Percentiles rank a stretch among this genome's conserved stretches.
Evolutionary conservation across 2,888 invertebrate genomes (phyloP).

Genomic region (Megamerina dolium): DNA sequence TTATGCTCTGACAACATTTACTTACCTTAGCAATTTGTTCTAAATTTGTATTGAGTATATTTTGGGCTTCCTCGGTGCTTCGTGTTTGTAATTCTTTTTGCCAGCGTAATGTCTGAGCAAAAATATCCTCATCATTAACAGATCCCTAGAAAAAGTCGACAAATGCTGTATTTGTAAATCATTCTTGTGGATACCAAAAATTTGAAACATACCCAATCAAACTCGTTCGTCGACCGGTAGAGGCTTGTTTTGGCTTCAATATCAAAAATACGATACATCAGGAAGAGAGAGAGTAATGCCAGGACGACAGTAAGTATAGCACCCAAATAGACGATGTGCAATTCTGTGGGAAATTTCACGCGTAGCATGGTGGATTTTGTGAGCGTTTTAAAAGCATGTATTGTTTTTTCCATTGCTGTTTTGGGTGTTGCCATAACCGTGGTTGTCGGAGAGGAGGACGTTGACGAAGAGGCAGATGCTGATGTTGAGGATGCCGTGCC

Average conservation of each 20-base stretch:
- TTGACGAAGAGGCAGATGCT: slow-evolving; percentile 24
- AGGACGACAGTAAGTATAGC: slow-evolving; percentile 41
- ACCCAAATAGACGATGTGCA: slow-evolving; percentile 45
- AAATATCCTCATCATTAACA: slow-evolving; percentile 57
- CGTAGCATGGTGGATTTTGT: slow-evolving; percentile 26
- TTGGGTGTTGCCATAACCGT: slow-evolving; percentile 21
- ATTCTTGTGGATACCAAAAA: not conserved
- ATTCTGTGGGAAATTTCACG: slow-evolving; percentile 40
- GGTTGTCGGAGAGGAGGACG: slow-evolving; percentile 27
- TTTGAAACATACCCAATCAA: slow-evolving; percentile 43
- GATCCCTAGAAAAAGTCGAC: slow-evolving; percentile 26
- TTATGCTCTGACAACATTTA: not conserved
- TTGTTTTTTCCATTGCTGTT: slow-evolving; percentile 21
- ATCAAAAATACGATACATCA: slow-evolving; percentile 46
- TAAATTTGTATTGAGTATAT: slow-evolving; percentile 70
- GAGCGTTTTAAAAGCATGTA: slow-evolving; percentile 26
- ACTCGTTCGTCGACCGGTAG: slow-evolving; percentile 44
- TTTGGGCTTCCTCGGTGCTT: slow-evolving; percentile 66
- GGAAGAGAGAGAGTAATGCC: slow-evolving; percentile 44
- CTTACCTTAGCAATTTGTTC: slow-evolving; percentile 74
- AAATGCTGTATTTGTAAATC: not conserved
- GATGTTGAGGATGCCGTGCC: slow-evolving; percentile 29
- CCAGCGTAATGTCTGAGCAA: slow-evolving; percentile 64
- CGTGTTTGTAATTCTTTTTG: slow-evolving; percentile 65
- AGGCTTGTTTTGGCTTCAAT: slow-evolving; percentile 45